Conservation (phyloP, 2,113 vertebrate genomes). For the Mastomys coucha region DNA sequence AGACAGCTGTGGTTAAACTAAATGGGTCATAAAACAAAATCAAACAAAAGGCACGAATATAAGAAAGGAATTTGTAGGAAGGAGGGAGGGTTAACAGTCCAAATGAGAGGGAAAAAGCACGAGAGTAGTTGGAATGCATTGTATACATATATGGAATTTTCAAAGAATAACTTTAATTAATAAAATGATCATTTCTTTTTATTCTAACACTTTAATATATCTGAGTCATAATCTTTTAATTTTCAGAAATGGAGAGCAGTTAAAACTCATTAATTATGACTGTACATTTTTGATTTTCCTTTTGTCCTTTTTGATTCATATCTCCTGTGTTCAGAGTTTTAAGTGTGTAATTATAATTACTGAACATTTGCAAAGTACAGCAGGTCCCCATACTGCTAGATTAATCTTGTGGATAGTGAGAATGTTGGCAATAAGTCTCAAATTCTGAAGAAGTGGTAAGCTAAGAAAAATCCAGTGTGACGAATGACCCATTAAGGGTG, state of each 20-base stretch:
- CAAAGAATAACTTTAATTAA: background rate
- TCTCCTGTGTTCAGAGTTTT: slow-evolving; percentile 15
- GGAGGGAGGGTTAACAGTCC: no score
- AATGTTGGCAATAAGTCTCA: slow-evolving; percentile 46
- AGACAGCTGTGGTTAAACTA: background rate
- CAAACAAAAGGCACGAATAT: background rate
- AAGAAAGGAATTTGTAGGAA: background rate
- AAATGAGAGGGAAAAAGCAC: no score
- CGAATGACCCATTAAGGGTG: slow-evolving; percentile 37
- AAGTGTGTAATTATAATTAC: slow-evolving; percentile 45
- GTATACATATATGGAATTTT: background rate
- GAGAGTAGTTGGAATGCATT: background rate
- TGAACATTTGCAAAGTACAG: slow-evolving; percentile 61
- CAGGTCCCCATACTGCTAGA: background rate
- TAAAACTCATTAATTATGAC: slow-evolving; percentile 24
- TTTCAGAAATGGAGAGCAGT: slow-evolving; percentile 36
- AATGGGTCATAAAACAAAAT: background rate
- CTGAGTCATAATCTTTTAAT: slow-evolving; percentile 32
- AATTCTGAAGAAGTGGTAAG: slow-evolving; percentile 53
- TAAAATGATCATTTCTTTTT: background rate
- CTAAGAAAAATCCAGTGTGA: slow-evolving; percentile 62
- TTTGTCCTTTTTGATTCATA: slow-evolving; percentile 54
- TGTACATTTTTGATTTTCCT: background rate
- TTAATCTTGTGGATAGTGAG: slow-evolving; percentile 64
- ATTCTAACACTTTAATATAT: slow-evolving; percentile 24